Evolutionary conservation across 2,888 invertebrate species (phyloP).

Genomic region (Leistus spinibarbis): DNA sequence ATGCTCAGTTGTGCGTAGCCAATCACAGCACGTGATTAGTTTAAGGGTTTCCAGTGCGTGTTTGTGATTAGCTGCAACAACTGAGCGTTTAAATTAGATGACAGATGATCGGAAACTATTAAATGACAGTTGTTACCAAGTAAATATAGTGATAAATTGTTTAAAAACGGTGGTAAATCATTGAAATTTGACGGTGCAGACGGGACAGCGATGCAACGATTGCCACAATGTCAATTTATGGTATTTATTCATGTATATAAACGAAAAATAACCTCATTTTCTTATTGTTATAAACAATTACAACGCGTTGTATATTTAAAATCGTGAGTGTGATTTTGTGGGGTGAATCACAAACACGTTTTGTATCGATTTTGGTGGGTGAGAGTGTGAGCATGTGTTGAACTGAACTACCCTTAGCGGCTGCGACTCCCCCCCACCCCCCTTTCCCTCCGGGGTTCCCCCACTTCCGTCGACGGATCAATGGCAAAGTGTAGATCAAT

Average conservation of each 20-base stretch:
- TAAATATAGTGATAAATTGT: neutral
- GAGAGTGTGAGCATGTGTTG: conserved; percentile 32
- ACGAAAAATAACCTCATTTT: conserved; percentile 18
- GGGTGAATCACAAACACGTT: no score
- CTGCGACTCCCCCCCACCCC: neutral
- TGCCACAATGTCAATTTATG: conserved; percentile 42
- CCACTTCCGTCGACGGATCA: conserved; percentile 26
- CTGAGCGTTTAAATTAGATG: neutral
- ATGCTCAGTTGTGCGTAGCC: neutral
- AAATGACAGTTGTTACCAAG: conserved; percentile 12
- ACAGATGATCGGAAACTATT: neutral
- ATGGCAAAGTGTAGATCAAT: conserved; percentile 32
- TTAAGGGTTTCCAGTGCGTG: neutral
- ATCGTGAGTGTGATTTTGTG: no score
- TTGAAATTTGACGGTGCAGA: neutral
- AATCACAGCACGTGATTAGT: neutral
- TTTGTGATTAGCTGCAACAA: neutral
- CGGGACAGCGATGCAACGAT: conserved; percentile 41
- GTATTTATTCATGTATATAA: conserved; percentile 38
- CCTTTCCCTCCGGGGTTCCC: conserved; percentile 13
- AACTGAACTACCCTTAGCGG: neutral
- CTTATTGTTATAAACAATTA: neutral
- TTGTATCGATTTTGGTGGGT: conserved; percentile 26
- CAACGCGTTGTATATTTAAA: neutral
- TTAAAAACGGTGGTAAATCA: conserved; percentile 13